Evolutionary conservation across 2,113 vertebrate genomes (phyloP), one percentile per base, ranked within the genome.

Genomic region (Centropus unirufus): DNA sequence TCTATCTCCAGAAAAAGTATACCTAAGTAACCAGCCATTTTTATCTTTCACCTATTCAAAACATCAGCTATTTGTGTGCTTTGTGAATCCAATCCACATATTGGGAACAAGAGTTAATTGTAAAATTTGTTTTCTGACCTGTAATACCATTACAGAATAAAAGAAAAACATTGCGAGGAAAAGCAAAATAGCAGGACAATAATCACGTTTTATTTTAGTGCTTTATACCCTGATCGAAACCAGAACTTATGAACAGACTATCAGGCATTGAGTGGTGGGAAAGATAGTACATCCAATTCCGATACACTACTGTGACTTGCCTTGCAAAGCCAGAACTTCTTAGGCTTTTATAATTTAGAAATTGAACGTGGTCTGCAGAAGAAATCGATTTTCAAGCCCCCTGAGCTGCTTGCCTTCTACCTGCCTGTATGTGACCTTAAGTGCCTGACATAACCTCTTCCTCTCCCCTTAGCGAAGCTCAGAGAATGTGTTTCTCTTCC

Each of bases 231-330:
- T 29, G 47, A 78, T 57, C 23, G 57, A 74, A 59, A 90, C 8
- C 0, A 1, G n/a, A 70, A 51, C 39, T 59, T 47, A 21, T 18
- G 23, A 64, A 18, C 16, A 61, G 51, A 22, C 15, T 9, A 15
- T 29, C 2, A 58, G 67, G n/a, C 10, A 19, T 0, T 7, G 29
- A 15, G 49, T 20, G 8, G n/a, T 3, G 1, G 21, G 24, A 85
- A 16, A 7, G 32, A 6, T 7, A 57, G 6, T 51, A 24, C 10
- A 67, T 17, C 27, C 70, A 36, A 19, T 8, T 46, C 46, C 1
- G 2, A 62, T 5, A 18, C 26, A 76, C 7, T 2, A 82, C 9
- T 2, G 11, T 19, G 12, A 75, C 52, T 57, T 9, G 5, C 20
- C 47, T n/a, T 27, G 32, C 52, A 63, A 73, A 52, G 36, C 8